Percentiles rank a stretch among this genome's conserved stretches.
These are phyloP conservation scores for Macquaria australasica DNA, from an alignment of 2,113 vertebrate species.

Conservation along the genomic window DNA sequence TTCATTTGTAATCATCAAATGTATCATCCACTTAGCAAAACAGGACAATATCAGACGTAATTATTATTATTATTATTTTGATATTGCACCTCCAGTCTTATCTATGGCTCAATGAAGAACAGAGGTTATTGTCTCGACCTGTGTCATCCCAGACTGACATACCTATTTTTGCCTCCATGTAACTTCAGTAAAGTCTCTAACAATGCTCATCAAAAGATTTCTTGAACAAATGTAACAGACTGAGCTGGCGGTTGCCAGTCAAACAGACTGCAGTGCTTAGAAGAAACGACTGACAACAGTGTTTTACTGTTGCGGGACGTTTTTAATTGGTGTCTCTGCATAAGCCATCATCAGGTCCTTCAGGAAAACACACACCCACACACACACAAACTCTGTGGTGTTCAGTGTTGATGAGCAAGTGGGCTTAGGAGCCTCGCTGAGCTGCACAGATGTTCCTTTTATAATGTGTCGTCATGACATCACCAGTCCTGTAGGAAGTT, in stretches of 20 bases:
- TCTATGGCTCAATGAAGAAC: too few relatives aligned
- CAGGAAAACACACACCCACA: conserved; percentile 6
- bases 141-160: neutral
- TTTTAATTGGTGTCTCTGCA: conserved; percentile 19
- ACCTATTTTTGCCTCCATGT: neutral
- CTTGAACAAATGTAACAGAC: neutral
- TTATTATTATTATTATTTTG: neutral
- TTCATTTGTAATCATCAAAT: neutral
- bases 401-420: conserved; percentile 34
- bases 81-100: neutral
- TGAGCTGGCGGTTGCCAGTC: conserved; percentile 1
- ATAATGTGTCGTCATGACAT: conserved; percentile 49
- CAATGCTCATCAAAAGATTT: neutral
- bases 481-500: conserved; percentile 54
- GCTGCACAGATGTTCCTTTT: conserved; percentile 69
- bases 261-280: neutral
- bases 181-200: neutral
- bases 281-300: neutral
- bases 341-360: conserved; percentile 17
- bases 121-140: neutral
- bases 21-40: neutral
- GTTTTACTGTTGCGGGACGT: neutral
- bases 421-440: conserved; percentile 24
- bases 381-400: conserved; percentile 16
- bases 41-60: neutral